Percentiles rank a stretch among this genome's conserved stretches.
Evolutionary conservation across 2,888 invertebrate genomes (phyloP).

Genomic region (Zaprionus lineosus): DNA sequence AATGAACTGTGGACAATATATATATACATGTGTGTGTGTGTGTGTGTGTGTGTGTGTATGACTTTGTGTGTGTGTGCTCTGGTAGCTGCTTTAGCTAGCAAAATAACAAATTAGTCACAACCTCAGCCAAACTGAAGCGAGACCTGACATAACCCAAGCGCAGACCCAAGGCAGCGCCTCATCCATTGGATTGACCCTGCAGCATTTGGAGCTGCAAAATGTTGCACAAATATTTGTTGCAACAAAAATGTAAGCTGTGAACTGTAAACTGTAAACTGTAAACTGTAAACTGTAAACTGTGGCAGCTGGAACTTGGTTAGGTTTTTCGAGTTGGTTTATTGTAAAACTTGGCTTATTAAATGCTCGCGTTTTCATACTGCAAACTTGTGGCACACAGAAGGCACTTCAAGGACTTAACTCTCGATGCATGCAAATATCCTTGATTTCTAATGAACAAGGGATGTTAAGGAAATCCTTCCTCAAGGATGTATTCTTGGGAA

Average conservation of each 20-base stretch:
- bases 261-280: constrained; percentile 3
- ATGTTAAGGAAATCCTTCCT: no score
- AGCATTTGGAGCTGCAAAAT: neutral
- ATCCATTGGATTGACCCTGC: neutral
- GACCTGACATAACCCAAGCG: neutral
- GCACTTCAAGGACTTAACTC: no score
- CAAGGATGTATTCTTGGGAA: no score
- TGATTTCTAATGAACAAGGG: no score
- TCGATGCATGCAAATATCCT: no score
- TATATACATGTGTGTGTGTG: constrained; percentile 3
- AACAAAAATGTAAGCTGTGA: no score
- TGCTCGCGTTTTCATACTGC: no score
- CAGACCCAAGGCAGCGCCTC: no score
- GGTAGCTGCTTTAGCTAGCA: constrained; percentile 24
- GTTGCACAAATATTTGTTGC: constrained; percentile 40
- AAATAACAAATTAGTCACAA: constrained; percentile 42
- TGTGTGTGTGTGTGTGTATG: constrained; percentile 11
- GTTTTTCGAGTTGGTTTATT: constrained; percentile 20
- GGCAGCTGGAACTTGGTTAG: neutral
- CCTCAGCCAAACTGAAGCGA: constrained; percentile 22
- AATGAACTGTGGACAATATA: constrained; percentile 29
- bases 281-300: no score
- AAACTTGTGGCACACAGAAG: no score
- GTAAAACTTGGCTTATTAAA: constrained; percentile 26
- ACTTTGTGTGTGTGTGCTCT: neutral